Evolutionary conservation across 2,888 invertebrate genomes (phyloP), one percentile per base, ranked within the genome.

Genomic region (Pseudoips prasinana): DNA sequence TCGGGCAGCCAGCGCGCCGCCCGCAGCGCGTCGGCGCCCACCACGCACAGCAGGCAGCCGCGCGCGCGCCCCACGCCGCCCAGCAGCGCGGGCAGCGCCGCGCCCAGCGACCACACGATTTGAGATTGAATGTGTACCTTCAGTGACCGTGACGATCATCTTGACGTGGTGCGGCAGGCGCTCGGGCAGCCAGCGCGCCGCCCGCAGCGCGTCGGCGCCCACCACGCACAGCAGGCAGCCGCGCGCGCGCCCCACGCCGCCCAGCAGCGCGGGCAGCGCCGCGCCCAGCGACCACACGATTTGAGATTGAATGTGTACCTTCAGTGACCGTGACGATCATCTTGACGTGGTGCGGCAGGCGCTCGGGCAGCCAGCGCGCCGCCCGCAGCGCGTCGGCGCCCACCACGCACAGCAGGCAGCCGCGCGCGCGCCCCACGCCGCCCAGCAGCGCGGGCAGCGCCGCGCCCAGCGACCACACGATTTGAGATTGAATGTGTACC

Each of bases 1-100:
- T 90, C 85, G 3, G 96, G 95, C 50, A 96, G 85, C 96, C 96
- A 96, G 43, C 92, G 88, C 20, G 94, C 88, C 41, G 91, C 91
- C 8, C 90, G 86, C 40, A 92, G 86, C 32, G 92, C 92, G 63
- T 91, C 81, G 0, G 96, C 85, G 0, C 95, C 95, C 64, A 96
- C 96, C 49, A 96, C 90, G 29, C 95, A 89, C 45, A 96, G 88
- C 30, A 95, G 89, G 38, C 94, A 79, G 26, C 92, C 90, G 48
- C 92, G 87, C 63, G 90, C 73, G 23, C 90, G 74, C 36, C 90
- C 88, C 65, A 90, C 77, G 27, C 90, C 89, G 7, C 84, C 73
- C 53, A 93, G 74, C 44, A 92, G 73, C 37, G 76, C 74, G 8
- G 90, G 86, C 44, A 94, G 86, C 10, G 91, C 87, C 33, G 84